These are phyloP conservation scores for Mercenaria mercenaria DNA, from an alignment of 1,140 invertebrate genomes.

Conservation along the genomic window DNA sequence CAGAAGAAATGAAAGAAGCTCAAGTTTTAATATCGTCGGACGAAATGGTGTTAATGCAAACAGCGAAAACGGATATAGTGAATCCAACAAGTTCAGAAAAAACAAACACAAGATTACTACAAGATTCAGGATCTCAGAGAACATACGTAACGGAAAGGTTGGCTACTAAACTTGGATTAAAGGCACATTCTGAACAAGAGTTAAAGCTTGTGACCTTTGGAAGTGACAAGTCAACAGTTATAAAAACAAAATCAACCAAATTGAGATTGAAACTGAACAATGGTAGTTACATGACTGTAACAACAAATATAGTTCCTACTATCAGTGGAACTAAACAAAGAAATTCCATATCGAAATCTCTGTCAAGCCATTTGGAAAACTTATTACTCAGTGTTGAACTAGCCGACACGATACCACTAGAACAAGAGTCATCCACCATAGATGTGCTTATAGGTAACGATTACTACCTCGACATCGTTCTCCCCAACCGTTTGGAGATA, in stretches of 20 bases:
- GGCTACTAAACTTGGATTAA: constrained; percentile 37
- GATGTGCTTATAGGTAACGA: constrained; percentile 3
- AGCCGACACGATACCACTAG: neutral
- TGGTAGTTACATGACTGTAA: neutral
- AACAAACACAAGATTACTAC: constrained; percentile 8
- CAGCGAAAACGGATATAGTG: constrained; percentile 15
- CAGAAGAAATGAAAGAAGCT: neutral
- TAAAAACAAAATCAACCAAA: constrained; percentile 14
- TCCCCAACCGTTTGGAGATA: neutral
- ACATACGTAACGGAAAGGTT: constrained; percentile 50
- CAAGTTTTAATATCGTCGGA: constrained; percentile 39
- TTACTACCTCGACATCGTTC: neutral
- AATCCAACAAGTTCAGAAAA: neutral
- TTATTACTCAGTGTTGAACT: neutral
- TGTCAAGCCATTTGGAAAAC: neutral
- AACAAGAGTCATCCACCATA: neutral
- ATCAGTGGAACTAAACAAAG: constrained; percentile 12
- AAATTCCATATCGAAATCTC: neutral
- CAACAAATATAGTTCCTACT: constrained; percentile 15
- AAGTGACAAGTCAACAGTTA: neutral
- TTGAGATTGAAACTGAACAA: constrained; percentile 16
- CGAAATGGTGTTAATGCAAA: constrained; percentile 64
- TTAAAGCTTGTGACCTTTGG: neutral
- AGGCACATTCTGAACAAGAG: neutral
- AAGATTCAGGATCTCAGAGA: constrained; percentile 61